Evolutionary conservation across 2,797 vertebrate species (phyloP), one percentile per base, ranked within the genome.

Genomic region (Molossus molossus): DNA sequence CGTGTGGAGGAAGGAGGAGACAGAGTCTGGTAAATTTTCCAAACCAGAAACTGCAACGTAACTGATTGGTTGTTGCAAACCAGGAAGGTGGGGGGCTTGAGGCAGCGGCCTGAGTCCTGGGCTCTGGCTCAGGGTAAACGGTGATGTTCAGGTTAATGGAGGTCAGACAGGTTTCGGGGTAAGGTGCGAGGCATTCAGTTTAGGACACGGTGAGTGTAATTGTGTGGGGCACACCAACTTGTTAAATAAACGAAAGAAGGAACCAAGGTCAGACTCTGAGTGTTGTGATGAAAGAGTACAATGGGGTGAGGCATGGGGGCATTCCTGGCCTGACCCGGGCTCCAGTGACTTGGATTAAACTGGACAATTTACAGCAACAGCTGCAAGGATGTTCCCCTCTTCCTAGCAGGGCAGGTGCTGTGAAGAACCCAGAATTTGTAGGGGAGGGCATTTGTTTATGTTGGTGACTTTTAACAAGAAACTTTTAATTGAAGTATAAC

Each of bases 311-410:
- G 13, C 9, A 9, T 4, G 53, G 53, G 48, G 40, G 12, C 21
- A 27, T 93, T 72, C 82, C 27, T 33, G 73, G 73, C 81, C 45
- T 86, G 50, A 57, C 62, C 21, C 20, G 25, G 0, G 27, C 80
- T 86, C 58, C 48, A 23, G 55, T 60, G 65, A 87, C 57, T 62
- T 50, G 72, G 87, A 57, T 48, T 83, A 91, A 95, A 90, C 27
- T 5, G 48, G 83, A 83, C 40, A 65, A 37, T 70, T 85, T 57
- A 70, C 4, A 75, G 64, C 69, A 79, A 64, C 73, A 75, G 82
- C 40, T 95, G 79, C 45, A 50, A 81, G 60, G 67, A 57, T 94
- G 57, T 65, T 60, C 20, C 37, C 0, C 25, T 69, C 50, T 90
- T 29, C 33, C 21, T 12, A 27, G 64, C 27, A 45, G 58, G 37